Evolutionary conservation across 2,797 vertebrate species (phyloP).

Genomic region (Lutra lutra): DNA sequence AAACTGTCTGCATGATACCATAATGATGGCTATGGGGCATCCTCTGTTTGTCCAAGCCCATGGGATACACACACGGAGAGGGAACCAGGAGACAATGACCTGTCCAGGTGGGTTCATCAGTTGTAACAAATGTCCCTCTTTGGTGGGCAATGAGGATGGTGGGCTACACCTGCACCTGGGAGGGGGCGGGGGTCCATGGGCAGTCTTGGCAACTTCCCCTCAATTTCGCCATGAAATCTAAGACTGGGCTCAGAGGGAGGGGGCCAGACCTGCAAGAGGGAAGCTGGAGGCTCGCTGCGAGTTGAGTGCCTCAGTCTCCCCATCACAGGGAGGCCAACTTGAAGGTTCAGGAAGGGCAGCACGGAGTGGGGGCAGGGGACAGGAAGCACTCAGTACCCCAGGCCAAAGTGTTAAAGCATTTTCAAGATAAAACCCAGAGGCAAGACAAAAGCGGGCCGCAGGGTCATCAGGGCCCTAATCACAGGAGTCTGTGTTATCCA

Average conservation of each 20-base stretch:
- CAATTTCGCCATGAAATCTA: not conserved
- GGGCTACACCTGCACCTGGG: accelerated
- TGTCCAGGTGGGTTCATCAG: accelerated
- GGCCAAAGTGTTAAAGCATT: not conserved
- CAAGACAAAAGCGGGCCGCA: not conserved
- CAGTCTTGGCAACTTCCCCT: not conserved
- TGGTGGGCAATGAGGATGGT: accelerated
- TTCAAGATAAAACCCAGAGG: not conserved
- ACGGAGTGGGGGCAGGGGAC: not conserved
- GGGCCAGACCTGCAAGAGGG: accelerated
- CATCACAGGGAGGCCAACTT: not conserved
- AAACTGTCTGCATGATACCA: no score
- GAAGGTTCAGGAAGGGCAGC: not conserved
- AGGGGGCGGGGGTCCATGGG: accelerated
- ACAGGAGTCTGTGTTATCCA: not conserved
- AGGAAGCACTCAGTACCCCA: not conserved
- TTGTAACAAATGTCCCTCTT: accelerated
- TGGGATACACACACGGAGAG: not conserved
- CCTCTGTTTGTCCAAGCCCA: not conserved
- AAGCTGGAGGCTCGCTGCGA: not conserved
- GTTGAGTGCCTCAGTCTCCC: not conserved
- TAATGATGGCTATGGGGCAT: not conserved
- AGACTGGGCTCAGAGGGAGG: not conserved
- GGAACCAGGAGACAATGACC: not conserved
- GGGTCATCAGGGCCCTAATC: not conserved